Evolutionary conservation across 1,140 invertebrate genomes (phyloP).

Genomic region (Ceratosolen solmsi): DNA sequence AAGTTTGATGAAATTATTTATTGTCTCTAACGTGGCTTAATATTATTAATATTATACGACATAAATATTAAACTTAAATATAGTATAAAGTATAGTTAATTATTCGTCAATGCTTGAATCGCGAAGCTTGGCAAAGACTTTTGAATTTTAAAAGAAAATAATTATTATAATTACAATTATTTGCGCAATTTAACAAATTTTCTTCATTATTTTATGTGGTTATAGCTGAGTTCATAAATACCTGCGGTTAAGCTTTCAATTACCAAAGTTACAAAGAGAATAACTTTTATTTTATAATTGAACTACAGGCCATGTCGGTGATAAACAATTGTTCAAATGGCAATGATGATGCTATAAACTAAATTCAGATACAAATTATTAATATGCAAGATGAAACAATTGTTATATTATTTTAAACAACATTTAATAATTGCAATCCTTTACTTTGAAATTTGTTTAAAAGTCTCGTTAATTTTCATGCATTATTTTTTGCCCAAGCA

Average conservation of each 20-base stretch:
- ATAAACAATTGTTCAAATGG: background rate
- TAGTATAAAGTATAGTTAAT: too few relatives aligned
- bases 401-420: background rate
- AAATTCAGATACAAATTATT: background rate
- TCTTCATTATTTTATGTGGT: background rate
- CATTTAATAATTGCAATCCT: background rate
- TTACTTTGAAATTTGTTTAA: background rate
- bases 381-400: background rate
- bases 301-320: background rate
- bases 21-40: too few relatives aligned
- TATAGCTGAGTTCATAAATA: background rate
- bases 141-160: background rate
- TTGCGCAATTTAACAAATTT: background rate
- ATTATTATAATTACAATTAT: slow-evolving; percentile 19
- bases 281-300: background rate
- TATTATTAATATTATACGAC: too few relatives aligned
- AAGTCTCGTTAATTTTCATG: background rate
- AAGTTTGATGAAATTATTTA: too few relatives aligned
- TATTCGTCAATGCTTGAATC: background rate
- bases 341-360: background rate
- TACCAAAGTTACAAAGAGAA: background rate
- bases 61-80: too few relatives aligned
- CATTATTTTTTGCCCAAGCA: background rate
- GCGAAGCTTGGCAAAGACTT: background rate
- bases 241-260: background rate